A percentile compares a stretch with the other conserved stretches of the same genome.
These are phyloP conservation scores for Sinocyclocheilus anophthalmus DNA, from an alignment of 2,113 vertebrate species.

Conservation along the genomic window DNA sequence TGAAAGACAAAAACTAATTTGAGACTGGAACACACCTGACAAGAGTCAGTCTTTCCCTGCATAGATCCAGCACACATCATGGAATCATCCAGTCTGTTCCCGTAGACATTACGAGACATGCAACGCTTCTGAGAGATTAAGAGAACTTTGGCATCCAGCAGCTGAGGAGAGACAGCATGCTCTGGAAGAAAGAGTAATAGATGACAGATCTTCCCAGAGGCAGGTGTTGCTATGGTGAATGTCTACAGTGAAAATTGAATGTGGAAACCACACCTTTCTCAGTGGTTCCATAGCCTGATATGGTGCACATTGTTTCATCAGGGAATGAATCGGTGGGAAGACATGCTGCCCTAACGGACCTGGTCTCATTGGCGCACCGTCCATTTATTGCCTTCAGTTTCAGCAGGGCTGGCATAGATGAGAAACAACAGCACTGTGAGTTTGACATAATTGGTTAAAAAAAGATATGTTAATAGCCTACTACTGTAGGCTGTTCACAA, in stretches of 20 bases:
- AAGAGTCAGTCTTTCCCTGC: conserved; percentile 77
- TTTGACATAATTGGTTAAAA: background rate
- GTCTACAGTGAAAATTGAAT: background rate
- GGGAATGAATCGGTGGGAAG: conserved; percentile 74
- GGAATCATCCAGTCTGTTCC: conserved; percentile 71
- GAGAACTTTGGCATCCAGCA: conserved; percentile 81
- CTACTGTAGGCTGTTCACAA: background rate
- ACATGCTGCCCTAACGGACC: conserved; percentile 79
- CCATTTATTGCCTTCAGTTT: conserved; percentile 76
- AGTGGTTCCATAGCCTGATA: conserved; percentile 86
- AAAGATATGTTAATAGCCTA: background rate
- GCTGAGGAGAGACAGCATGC: conserved; percentile 57
- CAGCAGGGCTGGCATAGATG: conserved; percentile 74
- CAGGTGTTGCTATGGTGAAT: background rate
- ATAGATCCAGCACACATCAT: conserved; percentile 89
- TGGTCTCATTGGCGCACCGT: conserved; percentile 80
- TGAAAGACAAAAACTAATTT: background rate
- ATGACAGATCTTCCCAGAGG: background rate
- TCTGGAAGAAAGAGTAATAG: conserved; percentile 39
- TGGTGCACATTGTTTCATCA: conserved; percentile 75
- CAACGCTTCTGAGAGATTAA: conserved; percentile 78
- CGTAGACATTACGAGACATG: conserved; percentile 67
- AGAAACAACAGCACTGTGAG: background rate
- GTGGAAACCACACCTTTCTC: conserved; percentile 70
- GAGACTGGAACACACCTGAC: conserved; percentile 74